These are phyloP conservation scores for Mycalesis mineus DNA, from an alignment of 2,888 invertebrate species.

Conservation along the genomic window DNA sequence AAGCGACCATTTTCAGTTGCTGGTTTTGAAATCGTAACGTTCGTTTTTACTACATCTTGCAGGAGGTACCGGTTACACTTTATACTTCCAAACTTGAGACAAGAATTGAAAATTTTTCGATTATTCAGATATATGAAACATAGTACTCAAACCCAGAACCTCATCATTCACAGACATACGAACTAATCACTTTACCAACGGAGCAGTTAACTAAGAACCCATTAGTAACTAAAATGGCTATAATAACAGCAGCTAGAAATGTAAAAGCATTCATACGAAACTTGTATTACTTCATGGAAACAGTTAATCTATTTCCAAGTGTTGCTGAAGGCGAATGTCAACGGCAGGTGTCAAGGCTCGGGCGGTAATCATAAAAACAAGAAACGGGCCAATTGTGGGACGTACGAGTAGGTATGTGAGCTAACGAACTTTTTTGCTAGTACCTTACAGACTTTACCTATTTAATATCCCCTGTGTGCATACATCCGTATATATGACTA, in stretches of 20 bases:
- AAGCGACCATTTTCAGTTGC: too few relatives aligned
- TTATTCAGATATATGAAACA: too few relatives aligned
- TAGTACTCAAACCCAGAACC: too few relatives aligned
- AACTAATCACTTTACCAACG: too few relatives aligned
- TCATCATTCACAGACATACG: too few relatives aligned
- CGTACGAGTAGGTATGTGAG: neutral
- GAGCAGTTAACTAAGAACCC: too few relatives aligned
- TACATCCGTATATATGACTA: too few relatives aligned
- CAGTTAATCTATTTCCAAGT: neutral
- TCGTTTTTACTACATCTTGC: too few relatives aligned
- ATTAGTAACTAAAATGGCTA: neutral
- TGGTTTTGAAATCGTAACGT: too few relatives aligned
- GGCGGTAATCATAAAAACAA: neutral
- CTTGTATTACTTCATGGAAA: neutral
- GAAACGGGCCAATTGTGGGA: neutral
- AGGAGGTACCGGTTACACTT: too few relatives aligned
- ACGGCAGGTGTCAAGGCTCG: neutral
- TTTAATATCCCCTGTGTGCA: neutral
- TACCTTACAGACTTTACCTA: neutral
- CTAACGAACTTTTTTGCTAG: neutral
- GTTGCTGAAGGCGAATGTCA: neutral
- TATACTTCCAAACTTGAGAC: too few relatives aligned
- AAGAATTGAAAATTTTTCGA: too few relatives aligned
- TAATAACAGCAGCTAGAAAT: neutral
- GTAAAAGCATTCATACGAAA: neutral